Evolutionary conservation across 2,888 invertebrate genomes (phyloP).

Genomic region (Spilarctia lutea): DNA sequence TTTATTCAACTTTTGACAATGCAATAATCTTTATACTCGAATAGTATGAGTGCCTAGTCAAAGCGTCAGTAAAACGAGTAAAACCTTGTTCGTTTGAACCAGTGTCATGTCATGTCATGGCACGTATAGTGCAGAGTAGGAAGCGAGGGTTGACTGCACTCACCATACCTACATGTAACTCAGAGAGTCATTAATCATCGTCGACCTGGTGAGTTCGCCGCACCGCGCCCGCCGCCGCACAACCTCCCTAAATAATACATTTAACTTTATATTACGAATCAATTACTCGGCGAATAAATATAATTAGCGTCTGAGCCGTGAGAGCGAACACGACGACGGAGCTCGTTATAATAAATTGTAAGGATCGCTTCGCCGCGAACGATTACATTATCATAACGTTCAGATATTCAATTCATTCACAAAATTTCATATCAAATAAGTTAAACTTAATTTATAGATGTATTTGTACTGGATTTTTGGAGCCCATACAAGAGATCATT

Average conservation of each 20-base stretch:
- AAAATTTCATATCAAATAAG: background rate
- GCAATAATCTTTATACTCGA: too few species aligned
- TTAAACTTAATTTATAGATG: background rate
- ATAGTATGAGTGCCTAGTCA: too few species aligned
- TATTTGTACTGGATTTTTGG: background rate
- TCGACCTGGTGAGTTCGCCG: background rate
- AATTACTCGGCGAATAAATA: constrained; percentile 38
- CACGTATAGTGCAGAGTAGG: background rate
- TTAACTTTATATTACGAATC: constrained; percentile 40
- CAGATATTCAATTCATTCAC: background rate
- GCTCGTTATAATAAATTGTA: constrained; percentile 9
- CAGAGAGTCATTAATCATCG: background rate
- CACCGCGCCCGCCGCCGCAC: constrained; percentile 20
- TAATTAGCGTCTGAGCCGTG: constrained; percentile 12
- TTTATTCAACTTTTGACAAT: too few species aligned
- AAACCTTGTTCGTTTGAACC: background rate
- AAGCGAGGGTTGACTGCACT: constrained; percentile 2
- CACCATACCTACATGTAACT: background rate
- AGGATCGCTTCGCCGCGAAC: background rate
- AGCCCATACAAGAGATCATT: background rate
- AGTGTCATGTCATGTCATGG: background rate
- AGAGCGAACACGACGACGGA: background rate
- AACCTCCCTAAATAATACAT: constrained; percentile 28
- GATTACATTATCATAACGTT: background rate
- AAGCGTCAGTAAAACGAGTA: background rate